phyloP scores from a whole-genome alignment of 2,113 vertebrate species.

The Bucco capensis region DNA sequence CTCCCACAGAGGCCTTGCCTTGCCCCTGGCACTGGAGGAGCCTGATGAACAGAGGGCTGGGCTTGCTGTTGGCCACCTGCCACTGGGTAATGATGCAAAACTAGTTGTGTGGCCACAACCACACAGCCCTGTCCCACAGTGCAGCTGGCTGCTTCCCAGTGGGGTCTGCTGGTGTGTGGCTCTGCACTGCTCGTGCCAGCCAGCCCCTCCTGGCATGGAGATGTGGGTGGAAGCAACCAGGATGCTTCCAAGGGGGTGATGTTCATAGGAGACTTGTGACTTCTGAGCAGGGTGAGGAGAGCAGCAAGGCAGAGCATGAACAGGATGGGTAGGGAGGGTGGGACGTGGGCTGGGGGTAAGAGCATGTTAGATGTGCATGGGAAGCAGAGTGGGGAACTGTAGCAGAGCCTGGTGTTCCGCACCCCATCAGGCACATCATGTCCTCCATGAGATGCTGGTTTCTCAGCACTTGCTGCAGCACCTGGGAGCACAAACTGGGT shows the following conservation, averaged over 20 bases:
- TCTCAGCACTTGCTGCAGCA: not conserved
- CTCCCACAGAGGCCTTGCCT: not conserved
- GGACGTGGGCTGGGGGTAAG: accelerated
- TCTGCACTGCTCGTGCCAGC: not conserved
- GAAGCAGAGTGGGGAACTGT: not conserved
- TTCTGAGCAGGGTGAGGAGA: not conserved
- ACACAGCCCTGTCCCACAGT: too few relatives aligned
- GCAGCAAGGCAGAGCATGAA: not conserved
- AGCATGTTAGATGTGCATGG: accelerated
- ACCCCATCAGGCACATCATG: not conserved
- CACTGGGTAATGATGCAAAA: not conserved
- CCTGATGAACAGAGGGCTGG: accelerated
- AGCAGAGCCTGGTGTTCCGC: not conserved
- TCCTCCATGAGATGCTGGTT: not conserved
- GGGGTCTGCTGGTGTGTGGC: not conserved
- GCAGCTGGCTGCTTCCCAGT: not conserved
- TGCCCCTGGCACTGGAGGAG: not conserved
- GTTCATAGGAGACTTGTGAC: not conserved
- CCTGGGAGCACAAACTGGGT: not conserved
- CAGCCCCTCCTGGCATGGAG: accelerated
- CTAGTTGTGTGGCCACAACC: too few relatives aligned
- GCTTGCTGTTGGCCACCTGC: not conserved
- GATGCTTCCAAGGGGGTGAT: not conserved
- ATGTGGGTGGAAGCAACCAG: not conserved
- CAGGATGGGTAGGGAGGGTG: not conserved